Conservation (phyloP, 2,888 invertebrate species). For the Deroplatys truncata region DNA sequence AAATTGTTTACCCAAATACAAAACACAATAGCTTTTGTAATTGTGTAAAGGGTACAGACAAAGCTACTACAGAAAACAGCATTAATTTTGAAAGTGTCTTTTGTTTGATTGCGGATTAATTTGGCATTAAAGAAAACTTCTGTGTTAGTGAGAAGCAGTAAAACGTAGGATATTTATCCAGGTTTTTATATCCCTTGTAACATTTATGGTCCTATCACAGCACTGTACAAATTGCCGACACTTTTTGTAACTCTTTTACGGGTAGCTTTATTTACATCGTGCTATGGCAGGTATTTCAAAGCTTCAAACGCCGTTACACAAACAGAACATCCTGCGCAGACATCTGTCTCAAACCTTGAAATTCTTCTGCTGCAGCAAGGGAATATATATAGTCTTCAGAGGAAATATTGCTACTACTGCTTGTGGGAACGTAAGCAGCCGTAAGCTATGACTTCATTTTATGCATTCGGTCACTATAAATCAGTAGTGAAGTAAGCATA, state of each 20-base stretch:
- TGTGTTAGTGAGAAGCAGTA: background rate
- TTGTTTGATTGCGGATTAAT: background rate
- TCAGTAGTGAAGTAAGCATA: too few relatives aligned
- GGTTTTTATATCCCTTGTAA: background rate
- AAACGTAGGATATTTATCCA: background rate
- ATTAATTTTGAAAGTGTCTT: background rate
- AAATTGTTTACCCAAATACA: too few relatives aligned
- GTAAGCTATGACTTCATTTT: too few relatives aligned
- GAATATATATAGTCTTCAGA: too few relatives aligned
- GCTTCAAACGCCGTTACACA: background rate
- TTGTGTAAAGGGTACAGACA: too few relatives aligned
- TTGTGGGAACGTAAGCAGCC: too few relatives aligned
- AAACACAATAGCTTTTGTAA: too few relatives aligned
- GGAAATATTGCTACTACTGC: too few relatives aligned
- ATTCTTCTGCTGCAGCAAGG: background rate
- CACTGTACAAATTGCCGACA: background rate
- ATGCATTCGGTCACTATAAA: too few relatives aligned
- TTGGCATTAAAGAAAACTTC: background rate
- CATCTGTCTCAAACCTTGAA: background rate
- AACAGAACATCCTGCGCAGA: background rate
- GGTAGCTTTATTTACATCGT: background rate
- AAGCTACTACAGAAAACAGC: background rate
- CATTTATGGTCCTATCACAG: background rate
- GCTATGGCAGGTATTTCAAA: background rate
- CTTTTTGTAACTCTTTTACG: background rate